phyloP scores from a whole-genome alignment of 92 coral and sea anemone genomes.

The Ricordea florida region DNA sequence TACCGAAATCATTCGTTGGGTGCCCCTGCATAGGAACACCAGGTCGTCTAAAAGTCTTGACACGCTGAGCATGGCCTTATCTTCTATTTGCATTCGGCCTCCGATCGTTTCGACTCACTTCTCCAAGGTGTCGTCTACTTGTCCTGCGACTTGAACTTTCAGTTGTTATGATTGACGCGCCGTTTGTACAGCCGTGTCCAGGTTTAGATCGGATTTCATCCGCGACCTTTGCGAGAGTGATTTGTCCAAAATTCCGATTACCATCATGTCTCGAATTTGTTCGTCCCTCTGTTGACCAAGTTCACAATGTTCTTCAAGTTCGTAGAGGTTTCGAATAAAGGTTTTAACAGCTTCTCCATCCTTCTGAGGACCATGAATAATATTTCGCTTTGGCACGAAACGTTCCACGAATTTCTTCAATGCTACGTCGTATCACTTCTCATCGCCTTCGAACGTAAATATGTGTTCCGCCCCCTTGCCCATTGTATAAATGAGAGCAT shows the following conservation, averaged over 20 bases:
- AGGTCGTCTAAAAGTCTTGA: not conserved
- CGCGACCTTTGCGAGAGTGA: slow-evolving; percentile 29
- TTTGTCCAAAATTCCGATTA: slow-evolving; percentile 45
- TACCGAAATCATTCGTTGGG: too few relatives aligned
- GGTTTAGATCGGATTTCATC: slow-evolving; percentile 39
- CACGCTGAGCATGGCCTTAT: not conserved
- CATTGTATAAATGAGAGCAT: slow-evolving; percentile 45
- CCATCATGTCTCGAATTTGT: slow-evolving; percentile 52
- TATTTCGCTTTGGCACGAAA: slow-evolving; percentile 34
- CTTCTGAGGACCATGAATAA: slow-evolving; percentile 25
- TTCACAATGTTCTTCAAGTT: slow-evolving; percentile 27
- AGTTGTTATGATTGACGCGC: slow-evolving; percentile 52
- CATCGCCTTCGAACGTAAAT: not conserved
- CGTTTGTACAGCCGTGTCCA: slow-evolving; percentile 29
- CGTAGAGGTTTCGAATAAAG: slow-evolving; percentile 12
- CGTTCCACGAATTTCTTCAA: slow-evolving; percentile 18
- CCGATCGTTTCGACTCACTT: slow-evolving; percentile 1
- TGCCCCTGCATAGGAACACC: too few relatives aligned
- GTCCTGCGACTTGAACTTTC: slow-evolving; percentile 34
- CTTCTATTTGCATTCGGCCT: not conserved
- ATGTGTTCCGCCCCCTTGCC: slow-evolving; percentile 21
- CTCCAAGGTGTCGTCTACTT: slow-evolving; percentile 26
- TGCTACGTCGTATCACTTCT: slow-evolving; percentile 12
- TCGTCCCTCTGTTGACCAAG: slow-evolving; percentile 10
- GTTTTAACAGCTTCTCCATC: slow-evolving; percentile 18